Evolutionary conservation across 2,113 vertebrate species (phyloP).

Genomic region (Gorsachius goisagi): DNA sequence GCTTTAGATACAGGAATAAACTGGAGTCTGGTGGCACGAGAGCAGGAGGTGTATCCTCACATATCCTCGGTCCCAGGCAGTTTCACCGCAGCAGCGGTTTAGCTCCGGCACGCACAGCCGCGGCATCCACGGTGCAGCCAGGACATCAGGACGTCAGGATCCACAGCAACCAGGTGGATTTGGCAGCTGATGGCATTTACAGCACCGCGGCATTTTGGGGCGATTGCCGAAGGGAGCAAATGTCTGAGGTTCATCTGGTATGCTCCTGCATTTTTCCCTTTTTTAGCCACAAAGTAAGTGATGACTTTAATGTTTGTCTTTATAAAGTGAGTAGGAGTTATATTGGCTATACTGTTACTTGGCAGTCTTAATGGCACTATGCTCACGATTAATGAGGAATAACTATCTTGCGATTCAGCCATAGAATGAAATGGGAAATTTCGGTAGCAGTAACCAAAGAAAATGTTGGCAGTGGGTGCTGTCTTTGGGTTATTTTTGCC

Average conservation of each 20-base stretch:
- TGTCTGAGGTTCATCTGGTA: constrained; percentile 24
- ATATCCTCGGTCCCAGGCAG: background rate
- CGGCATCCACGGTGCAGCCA: background rate
- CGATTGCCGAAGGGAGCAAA: background rate
- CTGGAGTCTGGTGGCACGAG: background rate
- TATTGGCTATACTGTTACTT: constrained; percentile 24
- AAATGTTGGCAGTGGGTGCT: constrained; percentile 25
- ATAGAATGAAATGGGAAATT: constrained; percentile 37
- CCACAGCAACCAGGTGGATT: background rate
- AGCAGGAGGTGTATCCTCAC: background rate
- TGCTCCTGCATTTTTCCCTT: background rate
- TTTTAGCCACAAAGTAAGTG: constrained; percentile 28
- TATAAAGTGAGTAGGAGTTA: constrained; percentile 41
- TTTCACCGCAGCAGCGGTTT: background rate
- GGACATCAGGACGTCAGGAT: background rate
- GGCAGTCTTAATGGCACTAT: background rate
- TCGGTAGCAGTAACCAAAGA: constrained; percentile 45
- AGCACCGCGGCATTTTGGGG: background rate
- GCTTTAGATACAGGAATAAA: background rate
- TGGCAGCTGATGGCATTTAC: background rate
- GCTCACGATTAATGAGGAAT: background rate
- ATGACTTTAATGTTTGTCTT: constrained; percentile 51
- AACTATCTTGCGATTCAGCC: background rate
- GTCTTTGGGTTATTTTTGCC: constrained; percentile 47
- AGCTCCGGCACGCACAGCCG: background rate